Base-by-base conservation (phyloP, 1,140 invertebrate genomes). In the Drosophila kanapiae region DNA sequence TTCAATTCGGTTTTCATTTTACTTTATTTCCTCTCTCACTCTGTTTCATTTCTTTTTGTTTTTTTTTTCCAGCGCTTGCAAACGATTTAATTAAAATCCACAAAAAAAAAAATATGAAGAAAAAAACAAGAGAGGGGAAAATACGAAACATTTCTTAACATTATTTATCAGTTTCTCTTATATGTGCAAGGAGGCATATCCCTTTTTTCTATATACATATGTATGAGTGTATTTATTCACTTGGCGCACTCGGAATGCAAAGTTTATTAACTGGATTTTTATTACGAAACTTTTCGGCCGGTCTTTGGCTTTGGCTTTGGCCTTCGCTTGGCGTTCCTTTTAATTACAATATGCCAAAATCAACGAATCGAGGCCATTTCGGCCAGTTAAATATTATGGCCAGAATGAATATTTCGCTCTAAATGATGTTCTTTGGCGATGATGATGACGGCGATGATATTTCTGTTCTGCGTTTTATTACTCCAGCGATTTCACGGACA, bases 1-100 rank as follows among this genome's bases (percentile, higher is more conserved):
- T 87, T 88, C 77, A 88, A 88, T 88, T 87, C 80, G 65, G 76
- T 80, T 87, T 82, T 80, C 57, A 87, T 83, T 83, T 86, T 51
- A 70, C 54, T 70, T 88, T 74, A 70, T 87, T 80, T 77, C 53
- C 31, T 59, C 61, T 59, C 48, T 38, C 53, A 33, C 40, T 65
- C 31, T 43, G 18, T 37, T 16, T 43, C 23, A 45, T n/a, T 37
- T 18, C 27, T 35, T 43, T 6, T 23, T 37, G 23, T 43, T 47
- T 38, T 60, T 67, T 29, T 61, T 47, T 45, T n/a, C 6, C 49
- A 16, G n/a, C 38, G 11, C 58, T 51, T 3, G 63, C 70, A 57
- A 62, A 51, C 67, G 45, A 65, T 78, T 72, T 81, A 82, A 81
- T 82, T 77, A 81, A 77, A 82, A 59, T 68, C 61, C 54, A 37